Conservation (phyloP, 2,888 invertebrate genomes). For the Oasisia sp. region DNA sequence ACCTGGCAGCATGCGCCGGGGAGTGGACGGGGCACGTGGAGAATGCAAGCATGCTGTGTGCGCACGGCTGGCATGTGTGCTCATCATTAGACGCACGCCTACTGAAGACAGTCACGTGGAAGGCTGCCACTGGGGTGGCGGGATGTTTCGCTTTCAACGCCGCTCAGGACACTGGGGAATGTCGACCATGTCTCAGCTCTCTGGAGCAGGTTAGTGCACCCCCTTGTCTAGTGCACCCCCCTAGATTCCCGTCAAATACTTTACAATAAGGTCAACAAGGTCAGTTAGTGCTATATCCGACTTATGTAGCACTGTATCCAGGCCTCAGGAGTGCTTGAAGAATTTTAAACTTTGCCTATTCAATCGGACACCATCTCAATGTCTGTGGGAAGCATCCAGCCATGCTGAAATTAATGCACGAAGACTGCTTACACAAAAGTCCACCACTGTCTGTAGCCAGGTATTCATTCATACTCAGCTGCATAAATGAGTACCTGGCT, state of each 20-base stretch:
- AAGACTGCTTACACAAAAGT: too few relatives aligned
- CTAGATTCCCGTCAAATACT: neutral
- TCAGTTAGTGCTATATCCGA: too few relatives aligned
- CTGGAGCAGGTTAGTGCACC: constrained; percentile 17
- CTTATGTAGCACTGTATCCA: too few relatives aligned
- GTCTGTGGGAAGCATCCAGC: too few relatives aligned
- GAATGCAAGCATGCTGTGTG: constrained; percentile 52
- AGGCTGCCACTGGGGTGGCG: constrained; percentile 50
- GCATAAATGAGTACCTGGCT: too few relatives aligned
- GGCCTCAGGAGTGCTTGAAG: too few relatives aligned
- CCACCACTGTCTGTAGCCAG: too few relatives aligned
- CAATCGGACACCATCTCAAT: too few relatives aligned
- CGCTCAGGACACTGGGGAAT: constrained; percentile 60
- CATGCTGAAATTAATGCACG: too few relatives aligned
- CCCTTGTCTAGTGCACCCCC: neutral
- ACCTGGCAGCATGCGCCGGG: constrained; percentile 55
- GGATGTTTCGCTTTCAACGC: constrained; percentile 62
- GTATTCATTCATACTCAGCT: too few relatives aligned
- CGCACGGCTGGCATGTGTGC: constrained; percentile 59
- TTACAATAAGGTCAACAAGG: neutral
- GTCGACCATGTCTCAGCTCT: constrained; percentile 49
- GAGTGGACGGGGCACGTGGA: constrained; percentile 57
- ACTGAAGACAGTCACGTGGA: constrained; percentile 54
- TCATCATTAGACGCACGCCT: constrained; percentile 46
- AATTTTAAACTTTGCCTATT: too few relatives aligned